Evolutionary conservation across 2,113 vertebrate genomes (phyloP), one percentile per base, ranked within the genome.

Genomic region (Beaufortia kweichowensis): DNA sequence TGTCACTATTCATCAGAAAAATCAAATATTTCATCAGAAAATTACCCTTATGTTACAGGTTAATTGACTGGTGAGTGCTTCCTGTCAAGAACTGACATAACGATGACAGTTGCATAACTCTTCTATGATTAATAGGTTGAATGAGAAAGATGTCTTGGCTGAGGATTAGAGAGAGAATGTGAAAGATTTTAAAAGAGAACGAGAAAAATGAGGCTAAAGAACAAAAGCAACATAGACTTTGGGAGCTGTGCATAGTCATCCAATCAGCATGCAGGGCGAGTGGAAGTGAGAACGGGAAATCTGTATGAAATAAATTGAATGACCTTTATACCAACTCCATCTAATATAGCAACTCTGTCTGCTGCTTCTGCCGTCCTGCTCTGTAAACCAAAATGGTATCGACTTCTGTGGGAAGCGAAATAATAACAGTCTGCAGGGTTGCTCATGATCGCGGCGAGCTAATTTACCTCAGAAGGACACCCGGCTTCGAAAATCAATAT

Each of bases 241-340:
- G 48, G 57, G 78, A 21, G 31, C 26, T 62, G 46, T 46, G 64
- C 23, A 31, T 65, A 24, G 6, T 63, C 48, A 14, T 59, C 65
- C 43, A 19, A 73, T 80, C 79, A 83, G 48, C 63, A 77, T 80
- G 66, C 55, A 61, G 48, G 21, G 6, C 24, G 61, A 70, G 41
- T 79, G 50, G 33, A 33, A 11, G 21, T 63, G 43, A 81, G 59
- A 17, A 35, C 63, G 29, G 56, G 46, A 80, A 82, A 74, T 75
- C 19, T 71, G 57, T 33, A 75, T 59, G 64, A 72, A 79, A 70
- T 65, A 84, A 83, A 81, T 75, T 53, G 63, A 24, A 76, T 78
- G 66, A 83, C 83, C 82, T 86, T 86, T 81, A 56, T 61, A 78
- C 72, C 62, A 61, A 75, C 69, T 66, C 80, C 24, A 64, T 80